phyloP scores from a whole-genome alignment of 2,113 vertebrate genomes.

The Buteo buteo region DNA sequence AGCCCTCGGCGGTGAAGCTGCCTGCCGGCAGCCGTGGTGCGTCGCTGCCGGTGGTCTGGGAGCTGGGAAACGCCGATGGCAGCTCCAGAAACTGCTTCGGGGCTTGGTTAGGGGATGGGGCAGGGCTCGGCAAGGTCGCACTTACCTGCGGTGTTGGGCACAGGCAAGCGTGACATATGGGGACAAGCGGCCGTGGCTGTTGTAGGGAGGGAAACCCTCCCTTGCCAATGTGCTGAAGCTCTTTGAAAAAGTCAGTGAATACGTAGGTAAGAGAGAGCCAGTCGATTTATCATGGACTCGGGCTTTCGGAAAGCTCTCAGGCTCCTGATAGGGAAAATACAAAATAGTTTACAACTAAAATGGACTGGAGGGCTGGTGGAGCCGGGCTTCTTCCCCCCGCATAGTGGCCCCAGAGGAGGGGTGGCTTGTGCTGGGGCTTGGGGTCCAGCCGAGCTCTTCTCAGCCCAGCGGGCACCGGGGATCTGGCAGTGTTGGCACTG shows the following conservation, averaged over 20 bases:
- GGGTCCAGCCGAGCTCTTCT: background rate
- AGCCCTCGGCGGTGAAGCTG: background rate
- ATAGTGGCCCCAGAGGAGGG: background rate
- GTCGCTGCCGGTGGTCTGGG: background rate
- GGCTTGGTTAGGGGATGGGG: background rate
- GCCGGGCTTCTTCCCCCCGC: background rate
- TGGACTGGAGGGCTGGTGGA: background rate
- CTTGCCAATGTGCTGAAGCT: background rate
- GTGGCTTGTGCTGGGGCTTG: background rate
- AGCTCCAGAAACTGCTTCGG: background rate
- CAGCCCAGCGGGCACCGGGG: background rate
- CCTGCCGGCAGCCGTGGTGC: background rate
- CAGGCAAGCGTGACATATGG: background rate
- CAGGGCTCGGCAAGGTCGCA: fast-evolving
- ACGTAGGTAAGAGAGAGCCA: background rate
- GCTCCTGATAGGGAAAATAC: background rate
- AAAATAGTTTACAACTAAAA: background rate
- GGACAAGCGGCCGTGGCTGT: fast-evolving
- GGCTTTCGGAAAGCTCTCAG: background rate
- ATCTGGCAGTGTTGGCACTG: background rate
- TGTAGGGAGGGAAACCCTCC: background rate
- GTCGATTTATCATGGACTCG: background rate
- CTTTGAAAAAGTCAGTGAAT: background rate
- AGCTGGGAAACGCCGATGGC: background rate
- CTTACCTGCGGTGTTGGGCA: background rate